Percentiles rank a stretch among this genome's conserved stretches.
Evolutionary conservation across 1,140 invertebrate genomes (phyloP).

Genomic region (Drosophila lowei): DNA sequence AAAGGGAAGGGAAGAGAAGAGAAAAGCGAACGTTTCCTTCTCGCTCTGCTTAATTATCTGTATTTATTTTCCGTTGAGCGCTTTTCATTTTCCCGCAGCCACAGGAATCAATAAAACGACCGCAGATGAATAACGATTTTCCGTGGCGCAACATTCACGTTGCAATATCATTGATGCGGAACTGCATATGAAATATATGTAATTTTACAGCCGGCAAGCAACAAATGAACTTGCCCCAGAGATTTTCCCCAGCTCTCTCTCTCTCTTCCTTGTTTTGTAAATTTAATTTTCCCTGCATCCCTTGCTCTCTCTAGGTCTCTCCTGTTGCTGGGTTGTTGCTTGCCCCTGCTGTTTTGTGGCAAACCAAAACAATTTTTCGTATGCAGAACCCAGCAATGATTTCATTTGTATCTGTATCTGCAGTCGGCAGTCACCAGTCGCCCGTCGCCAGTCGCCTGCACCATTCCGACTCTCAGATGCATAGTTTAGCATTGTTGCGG

Average conservation of each 20-base stretch:
- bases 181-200: conserved; percentile 37
- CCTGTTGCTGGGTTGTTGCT: too few relatives aligned
- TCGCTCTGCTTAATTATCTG: conserved; percentile 30
- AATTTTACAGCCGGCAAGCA: conserved; percentile 40
- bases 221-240: conserved; percentile 13
- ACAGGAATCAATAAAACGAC: conserved; percentile 45
- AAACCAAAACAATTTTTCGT: conserved; percentile 61
- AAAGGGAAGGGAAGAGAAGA: conserved; percentile 25
- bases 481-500: conserved; percentile 76
- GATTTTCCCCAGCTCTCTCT: background rate
- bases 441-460: background rate
- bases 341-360: conserved; percentile 56
- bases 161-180: conserved; percentile 31
- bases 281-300: conserved; percentile 58
- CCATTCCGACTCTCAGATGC: conserved; percentile 14
- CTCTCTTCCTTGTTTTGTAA: conserved; percentile 45
- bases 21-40: conserved; percentile 26
- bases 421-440: too few relatives aligned
- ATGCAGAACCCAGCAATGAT: conserved; percentile 60
- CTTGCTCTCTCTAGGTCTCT: background rate
- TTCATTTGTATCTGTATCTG: conserved; percentile 21
- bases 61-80: conserved; percentile 34
- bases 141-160: background rate
- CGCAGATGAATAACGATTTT: conserved; percentile 41
- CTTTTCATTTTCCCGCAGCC: conserved; percentile 13